Evolutionary conservation across 1,140 invertebrate genomes (phyloP), one percentile per base, ranked within the genome.

Genomic region (Tetragonula clypearis): DNA sequence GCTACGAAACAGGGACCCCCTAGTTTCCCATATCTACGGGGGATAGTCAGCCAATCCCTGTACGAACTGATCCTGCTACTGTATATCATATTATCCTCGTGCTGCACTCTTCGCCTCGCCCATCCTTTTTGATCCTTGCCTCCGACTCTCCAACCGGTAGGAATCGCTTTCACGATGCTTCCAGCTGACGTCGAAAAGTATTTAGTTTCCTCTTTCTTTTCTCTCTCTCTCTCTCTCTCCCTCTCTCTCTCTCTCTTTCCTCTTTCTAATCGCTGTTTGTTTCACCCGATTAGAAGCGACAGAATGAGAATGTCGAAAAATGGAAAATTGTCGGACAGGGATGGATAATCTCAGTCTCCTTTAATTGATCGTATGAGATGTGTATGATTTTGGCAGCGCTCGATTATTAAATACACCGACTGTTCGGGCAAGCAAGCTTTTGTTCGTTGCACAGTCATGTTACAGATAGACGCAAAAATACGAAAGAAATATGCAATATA

Each of bases 1-100:
- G 56, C 21, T 58, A 58, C 26, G 76, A 89, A 81, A 88, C 49
- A 74, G 87, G 88, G 84, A 82, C 49, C 77, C 75, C 75, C 65
- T 85, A 91, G 41, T 85, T 90, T 91, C 86, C 85, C 81, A 76
- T 89, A 82, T 91, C 75, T 65, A 81, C 26, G 41, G 62, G 75
- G 69, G 79, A 79, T 65, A 53, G 35, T 1, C 60, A 53, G 58
- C 73, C 84, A 89, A 89, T 88, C 84, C 62, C 71, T 35, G 72
- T 76, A 58, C 78, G 74, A 56, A 56, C 23, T 53, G 58, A 75
- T 89, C 75, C 76, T 23, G 80, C 65, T 88, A 77, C 60, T 66
- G 4, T 86, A 80, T 85, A 87, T 84, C 49, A 88, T 80, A 84
- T 72, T 79, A 79, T 86, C 73, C 79, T 84, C 74, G 62, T 77